These are phyloP conservation scores for Aethina tumida DNA, from an alignment of 1,140 invertebrate genomes.

Conservation along the genomic window DNA sequence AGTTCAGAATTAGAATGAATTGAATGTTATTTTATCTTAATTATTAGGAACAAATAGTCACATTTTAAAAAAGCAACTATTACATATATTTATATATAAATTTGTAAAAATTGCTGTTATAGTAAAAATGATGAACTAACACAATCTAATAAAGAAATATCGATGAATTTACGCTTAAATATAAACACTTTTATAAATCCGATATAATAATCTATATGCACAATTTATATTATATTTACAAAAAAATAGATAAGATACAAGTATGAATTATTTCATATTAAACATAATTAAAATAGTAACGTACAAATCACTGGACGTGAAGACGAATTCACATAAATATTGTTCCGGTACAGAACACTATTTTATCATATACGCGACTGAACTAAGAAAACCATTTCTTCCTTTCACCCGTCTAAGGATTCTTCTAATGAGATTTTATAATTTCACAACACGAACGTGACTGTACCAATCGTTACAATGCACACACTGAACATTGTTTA, in stretches of 20 bases:
- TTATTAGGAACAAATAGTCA: slow-evolving; percentile 9
- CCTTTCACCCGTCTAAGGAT: no score
- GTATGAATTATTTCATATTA: slow-evolving; percentile 23
- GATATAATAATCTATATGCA: slow-evolving; percentile 36
- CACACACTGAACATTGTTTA: no score
- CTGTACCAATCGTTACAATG: no score
- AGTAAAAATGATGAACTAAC: slow-evolving; percentile 26
- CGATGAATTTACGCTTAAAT: slow-evolving; percentile 29
- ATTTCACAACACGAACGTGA: no score
- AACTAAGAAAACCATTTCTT: slow-evolving; percentile 11
- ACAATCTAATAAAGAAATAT: slow-evolving; percentile 27
- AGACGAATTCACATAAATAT: slow-evolving; percentile 27
- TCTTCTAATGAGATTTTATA: no score
- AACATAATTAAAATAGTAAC: slow-evolving; percentile 28
- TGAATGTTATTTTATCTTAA: neutral
- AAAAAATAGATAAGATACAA: slow-evolving; percentile 31
- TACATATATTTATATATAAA: slow-evolving; percentile 26
- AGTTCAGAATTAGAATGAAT: no score
- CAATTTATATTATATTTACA: slow-evolving; percentile 37
- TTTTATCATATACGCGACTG: slow-evolving; percentile 23
- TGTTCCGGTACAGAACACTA: slow-evolving; percentile 26
- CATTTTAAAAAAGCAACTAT: slow-evolving; percentile 21
- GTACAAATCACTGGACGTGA: slow-evolving; percentile 33
- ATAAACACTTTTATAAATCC: slow-evolving; percentile 34
- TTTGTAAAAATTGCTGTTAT: slow-evolving; percentile 22